A percentile compares a stretch with the other conserved stretches of the same genome.
Conservation (phyloP, 1,140 invertebrate species). For the Ips typographus region DNA sequence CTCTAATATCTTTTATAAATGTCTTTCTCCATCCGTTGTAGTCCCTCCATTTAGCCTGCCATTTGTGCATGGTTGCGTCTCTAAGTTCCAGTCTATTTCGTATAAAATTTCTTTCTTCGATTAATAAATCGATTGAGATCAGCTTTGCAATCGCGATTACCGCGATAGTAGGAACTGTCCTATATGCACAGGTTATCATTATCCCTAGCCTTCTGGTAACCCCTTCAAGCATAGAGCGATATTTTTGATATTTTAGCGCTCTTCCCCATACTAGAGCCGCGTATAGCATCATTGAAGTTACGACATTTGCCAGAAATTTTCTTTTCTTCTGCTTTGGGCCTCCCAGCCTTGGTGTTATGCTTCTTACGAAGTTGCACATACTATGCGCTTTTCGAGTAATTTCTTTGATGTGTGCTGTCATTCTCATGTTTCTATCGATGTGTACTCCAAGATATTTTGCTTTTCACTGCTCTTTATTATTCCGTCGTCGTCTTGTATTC, state of each 20-base stretch:
- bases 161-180: conserved; percentile 19
- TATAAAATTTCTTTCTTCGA: conserved; percentile 12
- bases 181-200: conserved; percentile 16
- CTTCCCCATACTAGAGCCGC: conserved; percentile 30
- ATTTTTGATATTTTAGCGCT: conserved; percentile 15
- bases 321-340: conserved; percentile 15
- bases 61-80: conserved; percentile 2
- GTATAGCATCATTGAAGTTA: conserved; percentile 23
- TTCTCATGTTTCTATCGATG: conserved; percentile 6
- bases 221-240: conserved; percentile 9
- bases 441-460: conserved; percentile 26
- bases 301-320: not conserved
- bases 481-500: not conserved
- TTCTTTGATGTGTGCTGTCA: conserved; percentile 14
- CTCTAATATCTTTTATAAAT: conserved; percentile 29
- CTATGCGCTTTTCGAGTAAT: conserved; percentile 12
- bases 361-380: conserved; percentile 6
- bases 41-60: conserved; percentile 16
- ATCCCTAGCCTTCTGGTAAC: conserved; percentile 20
- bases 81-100: not conserved
- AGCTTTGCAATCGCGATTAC: conserved; percentile 18
- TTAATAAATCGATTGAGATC: conserved; percentile 11
- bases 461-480: not conserved
- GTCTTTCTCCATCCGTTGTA: conserved; percentile 36
- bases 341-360: conserved; percentile 25